A percentile compares a stretch with the other conserved stretches of the same genome.
These are phyloP conservation scores for Corythaixoides concolor DNA, from an alignment of 2,113 vertebrate genomes.

Conservation along the genomic window DNA sequence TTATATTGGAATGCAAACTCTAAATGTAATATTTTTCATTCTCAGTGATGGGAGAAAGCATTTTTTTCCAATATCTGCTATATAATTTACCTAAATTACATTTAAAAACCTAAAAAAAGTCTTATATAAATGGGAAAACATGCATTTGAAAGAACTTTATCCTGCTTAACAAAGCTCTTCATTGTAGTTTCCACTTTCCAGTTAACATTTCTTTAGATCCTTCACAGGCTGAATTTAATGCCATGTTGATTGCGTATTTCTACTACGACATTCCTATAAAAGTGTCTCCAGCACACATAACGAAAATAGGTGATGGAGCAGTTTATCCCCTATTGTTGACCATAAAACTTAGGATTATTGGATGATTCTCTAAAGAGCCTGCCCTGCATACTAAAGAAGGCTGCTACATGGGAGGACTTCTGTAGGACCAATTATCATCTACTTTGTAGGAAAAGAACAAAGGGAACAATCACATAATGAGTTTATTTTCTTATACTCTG, in stretches of 20 bases:
- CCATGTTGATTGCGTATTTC: not conserved
- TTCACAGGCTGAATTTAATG: not conserved
- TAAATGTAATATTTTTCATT: not conserved
- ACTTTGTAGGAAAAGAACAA: not conserved
- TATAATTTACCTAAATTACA: not conserved
- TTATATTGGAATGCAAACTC: not conserved
- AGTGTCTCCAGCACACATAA: not conserved
- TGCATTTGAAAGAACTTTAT: not conserved
- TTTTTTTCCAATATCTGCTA: not conserved
- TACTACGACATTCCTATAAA: not conserved
- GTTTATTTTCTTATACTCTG: not conserved
- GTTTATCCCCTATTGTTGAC: not conserved
- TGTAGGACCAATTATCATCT: not conserved
- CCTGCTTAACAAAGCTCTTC: not conserved
- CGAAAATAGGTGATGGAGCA: not conserved
- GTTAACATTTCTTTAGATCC: not conserved
- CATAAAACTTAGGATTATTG: not conserved
- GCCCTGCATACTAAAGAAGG: not conserved
- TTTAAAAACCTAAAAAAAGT: not conserved
- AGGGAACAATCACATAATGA: not conserved
- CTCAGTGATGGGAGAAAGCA: not conserved
- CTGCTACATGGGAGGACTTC: not conserved
- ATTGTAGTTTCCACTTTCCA: not conserved
- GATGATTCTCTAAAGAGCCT: not conserved
- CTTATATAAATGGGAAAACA: not conserved